A percentile compares a stretch with the other conserved stretches of the same genome.
These are phyloP conservation scores for Cichladusa arquata DNA, from an alignment of 2,113 vertebrate species.

Conservation along the genomic window DNA sequence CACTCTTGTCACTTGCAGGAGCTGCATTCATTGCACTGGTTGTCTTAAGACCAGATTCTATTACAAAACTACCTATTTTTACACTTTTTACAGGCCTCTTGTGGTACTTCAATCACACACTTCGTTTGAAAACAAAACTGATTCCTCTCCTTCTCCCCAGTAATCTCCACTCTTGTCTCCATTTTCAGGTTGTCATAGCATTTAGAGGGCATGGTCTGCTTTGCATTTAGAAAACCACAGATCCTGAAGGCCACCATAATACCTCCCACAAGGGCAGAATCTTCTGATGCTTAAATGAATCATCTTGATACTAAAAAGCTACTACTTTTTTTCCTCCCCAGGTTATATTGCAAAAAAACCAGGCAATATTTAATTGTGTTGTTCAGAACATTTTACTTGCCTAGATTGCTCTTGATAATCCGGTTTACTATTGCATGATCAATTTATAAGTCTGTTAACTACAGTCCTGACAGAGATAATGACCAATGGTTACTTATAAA, in stretches of 20 bases:
- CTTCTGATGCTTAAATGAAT: not conserved
- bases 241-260: not conserved
- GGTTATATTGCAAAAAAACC: not conserved
- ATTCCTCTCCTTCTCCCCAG: not conserved
- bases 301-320: not conserved
- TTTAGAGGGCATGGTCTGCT: not conserved
- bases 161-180: not conserved
- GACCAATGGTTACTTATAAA: not conserved
- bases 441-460: constrained; percentile 12
- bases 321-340: rapidly evolving
- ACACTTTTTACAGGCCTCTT: not conserved
- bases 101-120: not conserved
- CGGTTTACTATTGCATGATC: not conserved
- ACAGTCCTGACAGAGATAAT: not conserved
- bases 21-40: not conserved
- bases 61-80: not conserved
- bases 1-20: not conserved
- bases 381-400: not conserved
- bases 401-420: not conserved
- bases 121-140: not conserved
- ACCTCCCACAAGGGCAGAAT: not conserved
- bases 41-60: not conserved
- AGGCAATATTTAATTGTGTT: not conserved
- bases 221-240: not conserved
- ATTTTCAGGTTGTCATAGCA: not conserved